A percentile compares a stretch with the other conserved stretches of the same genome.
Evolutionary conservation across 2,113 vertebrate genomes (phyloP).

Genomic region (Pholis gunnellus): DNA sequence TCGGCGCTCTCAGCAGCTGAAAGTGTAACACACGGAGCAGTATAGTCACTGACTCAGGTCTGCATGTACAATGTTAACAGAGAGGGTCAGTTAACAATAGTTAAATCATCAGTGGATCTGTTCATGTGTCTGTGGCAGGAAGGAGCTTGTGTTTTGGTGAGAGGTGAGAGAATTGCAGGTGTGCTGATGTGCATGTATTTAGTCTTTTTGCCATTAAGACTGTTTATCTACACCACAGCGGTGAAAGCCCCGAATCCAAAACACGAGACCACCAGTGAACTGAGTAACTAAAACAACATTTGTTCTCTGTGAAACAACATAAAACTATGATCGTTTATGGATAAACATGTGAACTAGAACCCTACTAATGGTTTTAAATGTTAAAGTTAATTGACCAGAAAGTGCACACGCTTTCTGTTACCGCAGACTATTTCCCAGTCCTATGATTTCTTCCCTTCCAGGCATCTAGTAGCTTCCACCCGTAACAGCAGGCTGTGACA

Average conservation of each 20-base stretch:
- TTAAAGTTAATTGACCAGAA: neutral
- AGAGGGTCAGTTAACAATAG: no score
- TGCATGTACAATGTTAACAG: no score
- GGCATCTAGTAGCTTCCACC: neutral
- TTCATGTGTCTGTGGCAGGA: no score
- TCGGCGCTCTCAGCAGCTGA: no score
- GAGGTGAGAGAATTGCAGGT: no score
- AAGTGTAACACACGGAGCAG: no score
- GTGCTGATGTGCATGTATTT: no score
- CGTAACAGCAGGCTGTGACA: neutral
- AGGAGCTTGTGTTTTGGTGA: no score
- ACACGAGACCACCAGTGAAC: slow-evolving; percentile 79
- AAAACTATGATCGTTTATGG: neutral
- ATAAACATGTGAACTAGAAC: neutral
- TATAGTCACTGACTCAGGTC: no score
- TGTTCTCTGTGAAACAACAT: neutral
- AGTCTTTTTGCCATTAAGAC: no score
- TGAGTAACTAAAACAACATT: neutral
- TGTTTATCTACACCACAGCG: neutral
- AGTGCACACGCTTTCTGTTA: neutral
- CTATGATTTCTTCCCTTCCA: neutral
- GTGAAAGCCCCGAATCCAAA: slow-evolving; percentile 79
- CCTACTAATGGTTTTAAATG: neutral
- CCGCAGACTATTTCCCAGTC: neutral
- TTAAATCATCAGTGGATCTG: no score